Evolutionary conservation across 37 sponge, comb jelly and placozoan species (phyloP).

Genomic region (Petrosia ficiformis): DNA sequence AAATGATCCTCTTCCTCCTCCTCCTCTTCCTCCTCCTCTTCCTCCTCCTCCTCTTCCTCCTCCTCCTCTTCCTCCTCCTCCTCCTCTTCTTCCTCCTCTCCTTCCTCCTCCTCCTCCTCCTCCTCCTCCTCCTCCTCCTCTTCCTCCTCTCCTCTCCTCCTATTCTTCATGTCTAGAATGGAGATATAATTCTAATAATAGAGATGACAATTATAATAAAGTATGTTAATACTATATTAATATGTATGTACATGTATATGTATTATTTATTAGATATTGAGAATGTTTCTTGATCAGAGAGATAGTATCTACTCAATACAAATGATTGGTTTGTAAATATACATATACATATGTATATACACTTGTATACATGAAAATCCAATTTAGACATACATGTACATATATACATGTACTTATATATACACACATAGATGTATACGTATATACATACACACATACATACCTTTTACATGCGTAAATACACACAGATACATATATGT

Average conservation of each 20-base stretch:
- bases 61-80: slow-evolving; percentile 1
- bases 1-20: background rate
- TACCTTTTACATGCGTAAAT: too few relatives aligned
- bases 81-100: background rate
- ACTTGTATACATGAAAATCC: too few relatives aligned
- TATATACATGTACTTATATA: too few relatives aligned
- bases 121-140: slow-evolving; percentile 5
- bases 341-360: too few relatives aligned
- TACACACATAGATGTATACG: too few relatives aligned
- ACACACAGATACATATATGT: too few relatives aligned
- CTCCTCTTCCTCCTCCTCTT: slow-evolving; percentile 2
- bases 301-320: slow-evolving; percentile 92
- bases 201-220: background rate
- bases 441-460: too few relatives aligned
- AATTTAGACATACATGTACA: too few relatives aligned
- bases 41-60: background rate
- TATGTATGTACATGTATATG: too few relatives aligned
- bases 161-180: background rate
- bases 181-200: background rate
- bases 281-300: slow-evolving; percentile 85
- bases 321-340: slow-evolving; percentile 80
- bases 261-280: slow-evolving; percentile 58
- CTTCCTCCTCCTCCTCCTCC: slow-evolving; percentile 4
- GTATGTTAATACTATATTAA: too few relatives aligned
- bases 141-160: background rate